A percentile compares a stretch with the other conserved stretches of the same genome.
These are phyloP conservation scores for Pachypanchax playfairii DNA, from an alignment of 2,113 vertebrate genomes.

Conservation along the genomic window DNA sequence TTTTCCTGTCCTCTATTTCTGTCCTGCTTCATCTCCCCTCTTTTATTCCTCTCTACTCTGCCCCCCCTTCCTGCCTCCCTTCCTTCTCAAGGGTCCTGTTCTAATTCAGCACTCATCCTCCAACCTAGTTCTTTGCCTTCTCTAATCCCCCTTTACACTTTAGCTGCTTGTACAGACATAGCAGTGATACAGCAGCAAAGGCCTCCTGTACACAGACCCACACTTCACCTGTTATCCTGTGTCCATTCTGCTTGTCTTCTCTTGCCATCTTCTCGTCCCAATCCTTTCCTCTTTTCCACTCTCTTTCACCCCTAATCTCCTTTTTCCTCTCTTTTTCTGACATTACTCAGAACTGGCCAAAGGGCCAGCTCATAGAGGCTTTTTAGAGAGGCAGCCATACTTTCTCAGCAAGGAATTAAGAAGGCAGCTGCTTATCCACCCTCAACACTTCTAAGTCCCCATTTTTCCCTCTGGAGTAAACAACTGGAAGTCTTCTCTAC, in stretches of 20 bases:
- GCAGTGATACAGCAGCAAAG: conserved; percentile 15
- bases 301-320: background rate
- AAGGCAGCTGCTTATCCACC: conserved; percentile 53
- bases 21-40: conserved; percentile 65
- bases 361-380: conserved; percentile 31
- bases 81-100: conserved; percentile 82
- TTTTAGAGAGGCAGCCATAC: conserved; percentile 44
- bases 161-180: conserved; percentile 54
- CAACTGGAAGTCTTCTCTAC: conserved; percentile 42
- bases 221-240: conserved; percentile 30
- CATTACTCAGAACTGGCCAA: conserved; percentile 50
- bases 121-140: conserved; percentile 78
- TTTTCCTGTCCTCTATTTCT: conserved; percentile 70
- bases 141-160: conserved; percentile 72
- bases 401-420: conserved; percentile 55
- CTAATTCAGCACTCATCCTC: conserved; percentile 79
- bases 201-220: conserved; percentile 6
- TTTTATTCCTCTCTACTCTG: conserved; percentile 33
- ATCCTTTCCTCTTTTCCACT: background rate
- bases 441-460: conserved; percentile 52
- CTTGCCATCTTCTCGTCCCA: background rate
- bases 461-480: conserved; percentile 54
- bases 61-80: conserved; percentile 32
- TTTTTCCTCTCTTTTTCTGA: conserved; percentile 14
- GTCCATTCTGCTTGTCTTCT: conserved; percentile 10